Percentiles rank a stretch among this genome's conserved stretches.
Conservation (phyloP, 2,888 invertebrate species). For the Lumbricus terrestris region DNA sequence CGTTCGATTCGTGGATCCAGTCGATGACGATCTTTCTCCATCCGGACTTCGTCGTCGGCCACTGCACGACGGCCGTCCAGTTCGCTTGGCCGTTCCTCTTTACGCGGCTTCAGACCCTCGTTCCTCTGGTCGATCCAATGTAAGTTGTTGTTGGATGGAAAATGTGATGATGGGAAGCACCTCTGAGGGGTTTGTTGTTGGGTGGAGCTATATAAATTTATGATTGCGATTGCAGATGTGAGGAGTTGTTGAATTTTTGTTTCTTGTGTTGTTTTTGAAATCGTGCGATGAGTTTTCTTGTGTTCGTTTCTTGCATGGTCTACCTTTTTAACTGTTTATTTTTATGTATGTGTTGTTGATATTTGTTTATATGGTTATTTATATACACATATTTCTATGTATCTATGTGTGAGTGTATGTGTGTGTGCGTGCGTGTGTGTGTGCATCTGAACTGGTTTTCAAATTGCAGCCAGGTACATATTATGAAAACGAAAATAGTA, state of each 20-base stretch:
- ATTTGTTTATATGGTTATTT: background rate
- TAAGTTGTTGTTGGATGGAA: constrained; percentile 42
- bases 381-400: background rate
- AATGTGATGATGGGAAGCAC: background rate
- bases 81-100: constrained; percentile 92
- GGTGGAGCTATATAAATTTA: no score
- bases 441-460: no score
- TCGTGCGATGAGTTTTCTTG: background rate
- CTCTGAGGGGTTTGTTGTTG: no score
- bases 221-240: no score
- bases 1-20: constrained; percentile 54
- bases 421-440: background rate
- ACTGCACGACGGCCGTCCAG: constrained; percentile 80
- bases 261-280: background rate
- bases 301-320: background rate
- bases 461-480: no score
- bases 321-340: background rate
- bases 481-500: no score
- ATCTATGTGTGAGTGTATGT: background rate
- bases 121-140: constrained; percentile 79
- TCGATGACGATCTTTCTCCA: constrained; percentile 87
- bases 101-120: constrained; percentile 83
- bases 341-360: background rate
- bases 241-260: background rate
- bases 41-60: constrained; percentile 75